A percentile compares a stretch with the other conserved stretches of the same genome.
Evolutionary conservation across 2,797 vertebrate species (phyloP).

Genomic region (Protonibea diacanthus): DNA sequence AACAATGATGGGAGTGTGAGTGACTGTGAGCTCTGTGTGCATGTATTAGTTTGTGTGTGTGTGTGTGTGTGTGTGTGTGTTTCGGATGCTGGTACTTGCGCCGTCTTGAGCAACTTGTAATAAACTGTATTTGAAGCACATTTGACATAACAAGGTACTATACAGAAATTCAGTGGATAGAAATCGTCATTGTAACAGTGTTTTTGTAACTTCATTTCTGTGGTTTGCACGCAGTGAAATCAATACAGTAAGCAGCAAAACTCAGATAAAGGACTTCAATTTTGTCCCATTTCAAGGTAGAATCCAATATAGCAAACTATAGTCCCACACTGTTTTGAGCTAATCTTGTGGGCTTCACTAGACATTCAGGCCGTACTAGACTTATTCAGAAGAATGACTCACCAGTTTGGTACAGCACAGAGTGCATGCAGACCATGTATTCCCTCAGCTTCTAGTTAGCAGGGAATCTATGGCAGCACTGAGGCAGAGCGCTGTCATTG

Average conservation of each 20-base stretch:
- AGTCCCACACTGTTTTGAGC: slow-evolving; percentile 59
- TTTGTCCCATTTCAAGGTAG: slow-evolving; percentile 67
- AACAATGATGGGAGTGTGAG: slow-evolving; percentile 62
- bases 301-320: slow-evolving; percentile 70
- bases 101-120: slow-evolving; percentile 59
- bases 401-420: slow-evolving; percentile 74
- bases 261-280: slow-evolving; percentile 71
- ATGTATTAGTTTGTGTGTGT: slow-evolving; percentile 31
- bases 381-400: slow-evolving; percentile 81
- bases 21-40: slow-evolving; percentile 42
- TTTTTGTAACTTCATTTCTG: slow-evolving; percentile 66
- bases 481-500: slow-evolving; percentile 81
- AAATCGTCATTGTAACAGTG: slow-evolving; percentile 67
- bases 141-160: slow-evolving; percentile 69
- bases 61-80: slow-evolving; percentile 29
- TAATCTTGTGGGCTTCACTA: slow-evolving; percentile 67
- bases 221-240: slow-evolving; percentile 57
- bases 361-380: slow-evolving; percentile 56
- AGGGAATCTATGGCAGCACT: slow-evolving; percentile 78
- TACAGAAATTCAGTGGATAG: slow-evolving; percentile 55
- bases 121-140: slow-evolving; percentile 66
- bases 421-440: slow-evolving; percentile 75
- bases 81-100: slow-evolving; percentile 14
- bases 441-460: slow-evolving; percentile 81
- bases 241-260: slow-evolving; percentile 72